Base-by-base conservation (phyloP, 2,113 vertebrate species). In the Daubentonia madagascariensis region DNA sequence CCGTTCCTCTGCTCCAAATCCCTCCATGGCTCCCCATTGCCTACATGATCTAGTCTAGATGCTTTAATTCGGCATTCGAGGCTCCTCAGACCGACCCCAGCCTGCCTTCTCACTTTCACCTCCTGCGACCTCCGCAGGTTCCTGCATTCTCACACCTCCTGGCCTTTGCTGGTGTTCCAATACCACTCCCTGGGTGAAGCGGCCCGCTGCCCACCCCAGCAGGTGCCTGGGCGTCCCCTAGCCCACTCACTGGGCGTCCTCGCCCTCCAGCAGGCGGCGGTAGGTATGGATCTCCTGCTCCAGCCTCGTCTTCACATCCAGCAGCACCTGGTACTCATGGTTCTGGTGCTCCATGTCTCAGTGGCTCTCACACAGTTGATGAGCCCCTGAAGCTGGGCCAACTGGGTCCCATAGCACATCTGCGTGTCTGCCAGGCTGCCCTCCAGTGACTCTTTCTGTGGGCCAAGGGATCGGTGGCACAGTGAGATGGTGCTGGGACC, bases 381-480 rank as follows among this genome's bases (percentile, higher is more conserved):
- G 80, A 99, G 98, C 6, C 3, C 85, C 98, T 99, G 99, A 20
- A 99, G 94, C 87, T 98, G 96, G 1, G 96, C 91, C 96, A 99
- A 99, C 97, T 99, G 98, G 57, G 97, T 95, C 61, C 99, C 95
- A 1, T 99, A 99, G 45, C 99, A 98, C 0, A 28, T 65, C 94
- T 99, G 98, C 0, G 99, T 99, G 78, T 99, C 99, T 0, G 96
- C 98, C 80, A 99, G 84, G 57, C 99, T 99, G 57, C 95, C 98
- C 97, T 99, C 99, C 98, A 99, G 85, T 0, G 99, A 98, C 0
- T 97, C 96, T 99, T 99, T 99, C 99, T 99, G 98, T 3, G 37
- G 6, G 0, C n/a, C 1, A 7, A 63, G 63, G 35, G 25, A 0
- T 0, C 2, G 48, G 2, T 70, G 43, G 67, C 57, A 3, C 4